Evolutionary conservation across 2,888 invertebrate species (phyloP), one percentile per base, ranked within the genome.

Genomic region (Brachyptera putata): DNA sequence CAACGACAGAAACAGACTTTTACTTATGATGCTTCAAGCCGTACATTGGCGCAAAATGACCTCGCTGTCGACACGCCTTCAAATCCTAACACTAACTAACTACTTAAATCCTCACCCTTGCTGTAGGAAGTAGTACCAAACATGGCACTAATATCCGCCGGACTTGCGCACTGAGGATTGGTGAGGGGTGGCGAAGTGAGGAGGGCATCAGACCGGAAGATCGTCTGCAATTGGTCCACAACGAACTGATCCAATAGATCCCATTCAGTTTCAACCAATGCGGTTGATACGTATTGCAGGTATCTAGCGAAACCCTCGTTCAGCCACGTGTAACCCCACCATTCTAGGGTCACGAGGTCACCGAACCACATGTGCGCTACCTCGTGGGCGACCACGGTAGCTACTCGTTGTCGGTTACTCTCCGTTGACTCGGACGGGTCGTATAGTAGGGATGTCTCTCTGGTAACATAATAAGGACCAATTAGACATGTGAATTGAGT

Each of bases 361-460:
- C 78, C 78, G 61, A 78, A 78, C 77, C 78, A 79, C 64, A 80
- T 80, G 67, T 82, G 82, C 1, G 79, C 76, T 16, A 82, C 72
- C 68, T 82, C 82, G 66, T 82, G 82, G 1, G 77, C 72, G 14
- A 82, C 75, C 5, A 70, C 66, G 13, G 66, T 66, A 0, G 70
- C 66, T 18, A 71, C 69, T 0, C 65, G 46, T 24, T 21, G 22
- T 49, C 1, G 70, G 16, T 0, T 9, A 5, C 2, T 53, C 0
- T 65, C 60, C 0, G 66, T 68, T 4, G 70, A 68, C 13, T 70
- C 68, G 22, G 72, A 75, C 1, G 75, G 75, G 62, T 75, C 76
- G 53, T 87, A 85, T 1, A 46, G 46, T 24, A 46, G 46, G 22
- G 46, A 21, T 24, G 46, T 21, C 24, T 46, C 46, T 67, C 91